A percentile compares a stretch with the other conserved stretches of the same genome.
phyloP scores from a whole-genome alignment of 2,113 vertebrate genomes.

The Aegithalos caudatus region DNA sequence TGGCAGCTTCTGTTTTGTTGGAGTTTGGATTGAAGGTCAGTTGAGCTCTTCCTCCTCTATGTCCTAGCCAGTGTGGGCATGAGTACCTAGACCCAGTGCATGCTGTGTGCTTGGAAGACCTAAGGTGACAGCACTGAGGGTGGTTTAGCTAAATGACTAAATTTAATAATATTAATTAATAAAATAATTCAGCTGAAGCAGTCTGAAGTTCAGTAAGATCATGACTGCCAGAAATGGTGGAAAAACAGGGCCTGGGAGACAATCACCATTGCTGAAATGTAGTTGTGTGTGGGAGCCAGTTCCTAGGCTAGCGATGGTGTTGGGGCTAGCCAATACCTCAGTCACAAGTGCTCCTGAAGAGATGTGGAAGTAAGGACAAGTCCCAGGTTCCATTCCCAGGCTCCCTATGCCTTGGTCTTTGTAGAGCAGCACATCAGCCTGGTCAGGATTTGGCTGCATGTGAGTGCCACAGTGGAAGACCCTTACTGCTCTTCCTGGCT shows the following conservation, averaged over 20 bases:
- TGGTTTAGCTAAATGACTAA: neutral
- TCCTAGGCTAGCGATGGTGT: neutral
- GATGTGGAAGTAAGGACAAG: neutral
- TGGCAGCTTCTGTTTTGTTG: neutral
- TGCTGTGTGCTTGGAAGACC: neutral
- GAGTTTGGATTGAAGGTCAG: neutral
- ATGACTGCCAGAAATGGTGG: neutral
- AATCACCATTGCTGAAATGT: accelerated
- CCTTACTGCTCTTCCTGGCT: neutral
- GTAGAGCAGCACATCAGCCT: neutral
- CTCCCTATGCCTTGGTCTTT: neutral
- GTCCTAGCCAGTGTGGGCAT: neutral
- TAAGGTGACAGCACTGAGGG: neutral
- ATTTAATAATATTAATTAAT: neutral
- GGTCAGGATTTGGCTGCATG: neutral
- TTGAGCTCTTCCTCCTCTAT: neutral
- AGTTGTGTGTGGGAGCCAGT: neutral
- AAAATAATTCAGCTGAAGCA: neutral
- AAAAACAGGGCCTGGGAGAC: neutral
- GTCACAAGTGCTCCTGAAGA: accelerated
- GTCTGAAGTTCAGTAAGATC: neutral
- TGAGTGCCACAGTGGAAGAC: neutral
- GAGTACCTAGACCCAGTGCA: neutral
- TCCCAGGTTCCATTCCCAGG: neutral
- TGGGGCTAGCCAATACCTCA: neutral